Evolutionary conservation across 2,888 invertebrate genomes (phyloP).

Genomic region (Actias luna): DNA sequence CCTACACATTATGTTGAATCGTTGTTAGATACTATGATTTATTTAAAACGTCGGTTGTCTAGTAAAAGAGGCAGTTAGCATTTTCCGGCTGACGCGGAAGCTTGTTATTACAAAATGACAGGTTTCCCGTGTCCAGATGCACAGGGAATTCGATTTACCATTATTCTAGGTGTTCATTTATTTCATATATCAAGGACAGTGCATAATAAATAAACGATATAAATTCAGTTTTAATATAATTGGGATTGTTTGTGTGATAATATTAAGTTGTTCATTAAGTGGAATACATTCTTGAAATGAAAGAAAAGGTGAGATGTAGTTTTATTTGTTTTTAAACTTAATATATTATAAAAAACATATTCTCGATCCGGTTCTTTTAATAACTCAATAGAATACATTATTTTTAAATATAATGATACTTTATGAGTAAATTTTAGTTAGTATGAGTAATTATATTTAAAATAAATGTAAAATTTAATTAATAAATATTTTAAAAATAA

Average conservation of each 20-base stretch:
- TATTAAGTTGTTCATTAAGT: not conserved
- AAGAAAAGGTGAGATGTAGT: not conserved
- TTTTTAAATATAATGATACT: no score
- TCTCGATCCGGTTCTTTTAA: no score
- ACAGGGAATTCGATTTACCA: not conserved
- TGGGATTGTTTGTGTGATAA: not conserved
- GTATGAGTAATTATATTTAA: no score
- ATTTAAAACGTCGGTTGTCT: conserved; percentile 39
- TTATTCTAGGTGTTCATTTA: no score
- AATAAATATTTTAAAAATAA: no score
- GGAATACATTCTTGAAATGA: not conserved
- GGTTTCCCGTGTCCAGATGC: conserved; percentile 35
- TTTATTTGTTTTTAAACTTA: not conserved
- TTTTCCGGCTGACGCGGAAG: conserved; percentile 45
- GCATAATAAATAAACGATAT: not conserved
- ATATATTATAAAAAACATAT: no score
- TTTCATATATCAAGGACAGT: no score
- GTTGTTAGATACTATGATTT: conserved; percentile 36
- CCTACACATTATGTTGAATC: conserved; percentile 20
- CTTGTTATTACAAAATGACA: conserved; percentile 45
- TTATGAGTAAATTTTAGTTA: no score
- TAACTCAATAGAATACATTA: no score
- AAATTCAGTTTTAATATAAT: not conserved
- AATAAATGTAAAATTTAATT: no score
- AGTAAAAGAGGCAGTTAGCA: conserved; percentile 47